A percentile compares a stretch with the other conserved stretches of the same genome.
These are phyloP conservation scores for Drosophila bunnanda DNA, from an alignment of 2,888 invertebrate species.

Conservation along the genomic window DNA sequence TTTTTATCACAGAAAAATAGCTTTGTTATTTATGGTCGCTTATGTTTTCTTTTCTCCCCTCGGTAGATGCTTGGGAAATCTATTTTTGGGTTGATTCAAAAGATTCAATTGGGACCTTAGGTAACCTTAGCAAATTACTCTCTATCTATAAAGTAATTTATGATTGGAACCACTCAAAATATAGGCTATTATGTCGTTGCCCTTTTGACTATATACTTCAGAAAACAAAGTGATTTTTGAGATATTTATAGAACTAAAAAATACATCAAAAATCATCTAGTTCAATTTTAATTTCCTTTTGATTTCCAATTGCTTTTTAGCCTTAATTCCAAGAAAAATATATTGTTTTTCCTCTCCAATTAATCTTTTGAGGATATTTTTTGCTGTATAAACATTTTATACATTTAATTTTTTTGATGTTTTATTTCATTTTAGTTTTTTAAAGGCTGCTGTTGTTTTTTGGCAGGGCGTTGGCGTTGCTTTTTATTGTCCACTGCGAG, in stretches of 20 bases:
- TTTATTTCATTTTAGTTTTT: conserved; percentile 12
- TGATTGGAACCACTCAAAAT: conserved; percentile 12
- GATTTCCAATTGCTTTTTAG: conserved; percentile 1
- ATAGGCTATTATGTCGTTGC: conserved; percentile 3
- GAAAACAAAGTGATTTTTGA: neutral
- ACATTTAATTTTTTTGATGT: neutral
- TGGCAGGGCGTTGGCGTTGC: conserved; percentile 62
- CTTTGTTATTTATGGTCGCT: conserved; percentile 16
- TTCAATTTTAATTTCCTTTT: conserved; percentile 1
- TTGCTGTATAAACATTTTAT: neutral
- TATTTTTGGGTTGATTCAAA: conserved; percentile 17
- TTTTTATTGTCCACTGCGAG: conserved; percentile 57
- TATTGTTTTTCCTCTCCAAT: neutral
- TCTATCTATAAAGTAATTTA: conserved; percentile 1
- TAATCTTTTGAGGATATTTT: neutral
- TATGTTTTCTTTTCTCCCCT: conserved; percentile 6
- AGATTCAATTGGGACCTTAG: conserved; percentile 12
- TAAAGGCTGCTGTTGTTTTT: conserved; percentile 24
- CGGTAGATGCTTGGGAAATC: conserved; percentile 7
- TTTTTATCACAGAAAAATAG: conserved; percentile 8
- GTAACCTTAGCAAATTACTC: conserved; percentile 25
- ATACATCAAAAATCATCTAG: neutral
- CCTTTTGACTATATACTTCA: neutral
- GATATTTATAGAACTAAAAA: neutral
- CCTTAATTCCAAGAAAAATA: neutral